A percentile compares a stretch with the other conserved stretches of the same genome.
Evolutionary conservation across 1,140 invertebrate genomes (phyloP).

Genomic region (Argopecten irradians): DNA sequence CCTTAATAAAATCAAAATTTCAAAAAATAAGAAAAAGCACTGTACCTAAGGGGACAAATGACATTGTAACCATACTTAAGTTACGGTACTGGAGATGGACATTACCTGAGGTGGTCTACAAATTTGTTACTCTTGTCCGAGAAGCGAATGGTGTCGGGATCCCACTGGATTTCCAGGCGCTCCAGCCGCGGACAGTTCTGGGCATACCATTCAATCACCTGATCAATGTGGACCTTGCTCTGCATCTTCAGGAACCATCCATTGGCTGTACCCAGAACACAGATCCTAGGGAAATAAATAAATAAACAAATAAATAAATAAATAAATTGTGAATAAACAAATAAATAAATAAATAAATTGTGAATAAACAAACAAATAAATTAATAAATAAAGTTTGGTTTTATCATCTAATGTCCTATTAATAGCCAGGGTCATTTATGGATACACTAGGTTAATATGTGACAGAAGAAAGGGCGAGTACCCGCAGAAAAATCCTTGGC

Average conservation of each 20-base stretch:
- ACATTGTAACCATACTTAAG: no score
- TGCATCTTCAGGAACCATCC: conserved; percentile 94
- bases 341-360: not conserved
- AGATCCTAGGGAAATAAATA: conserved; percentile 83
- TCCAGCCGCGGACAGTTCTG: conserved; percentile 93
- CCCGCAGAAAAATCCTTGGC: no score
- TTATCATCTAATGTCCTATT: no score
- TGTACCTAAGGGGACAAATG: no score
- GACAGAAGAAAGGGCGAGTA: no score
- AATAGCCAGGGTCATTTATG: no score
- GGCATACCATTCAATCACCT: conserved; percentile 98
- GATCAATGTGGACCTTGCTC: conserved; percentile 88
- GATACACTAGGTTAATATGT: no score
- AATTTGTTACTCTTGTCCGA: conserved; percentile 98
- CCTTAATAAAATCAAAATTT: no score
- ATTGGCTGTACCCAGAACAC: conserved; percentile 98
- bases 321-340: not conserved
- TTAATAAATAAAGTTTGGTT: no score
- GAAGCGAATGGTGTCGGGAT: conserved; percentile 97
- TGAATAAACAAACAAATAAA: conserved; percentile 13
- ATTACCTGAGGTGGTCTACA: conserved; percentile 76
- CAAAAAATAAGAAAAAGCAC: no score
- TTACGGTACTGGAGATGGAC: no score
- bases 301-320: conserved; percentile 59
- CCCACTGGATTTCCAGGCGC: conserved; percentile 96